Evolutionary conservation across 1,140 invertebrate species (phyloP).

Genomic region (Tetraneura akinire): DNA sequence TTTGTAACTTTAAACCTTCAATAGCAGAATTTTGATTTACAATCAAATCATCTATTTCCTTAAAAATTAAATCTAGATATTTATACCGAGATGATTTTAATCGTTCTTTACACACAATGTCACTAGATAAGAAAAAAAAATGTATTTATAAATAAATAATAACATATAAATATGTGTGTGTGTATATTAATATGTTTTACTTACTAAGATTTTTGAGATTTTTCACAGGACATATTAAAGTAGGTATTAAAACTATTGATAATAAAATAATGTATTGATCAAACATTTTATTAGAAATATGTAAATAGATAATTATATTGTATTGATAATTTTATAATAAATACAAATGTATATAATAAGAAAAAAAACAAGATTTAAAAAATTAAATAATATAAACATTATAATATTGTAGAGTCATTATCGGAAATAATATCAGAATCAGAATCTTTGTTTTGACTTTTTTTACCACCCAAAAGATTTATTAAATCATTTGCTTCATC

Average conservation of each 20-base stretch:
- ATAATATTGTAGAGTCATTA: slow-evolving; percentile 42
- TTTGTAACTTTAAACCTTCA: slow-evolving; percentile 22
- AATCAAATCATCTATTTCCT: slow-evolving; percentile 2
- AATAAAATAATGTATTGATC: slow-evolving; percentile 20
- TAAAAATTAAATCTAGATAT: slow-evolving; percentile 26
- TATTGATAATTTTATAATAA: neutral
- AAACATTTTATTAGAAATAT: neutral
- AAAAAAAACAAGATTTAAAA: neutral
- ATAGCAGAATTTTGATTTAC: slow-evolving; percentile 25
- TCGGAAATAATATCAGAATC: neutral
- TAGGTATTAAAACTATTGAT: neutral
- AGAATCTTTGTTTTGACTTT: neutral
- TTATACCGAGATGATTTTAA: neutral
- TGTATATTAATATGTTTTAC: neutral
- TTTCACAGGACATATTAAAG: neutral
- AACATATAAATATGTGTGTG: too few species aligned
- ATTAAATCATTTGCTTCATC: slow-evolving; percentile 47
- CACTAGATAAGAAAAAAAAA: neutral
- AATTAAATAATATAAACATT: slow-evolving; percentile 16
- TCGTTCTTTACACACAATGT: slow-evolving; percentile 26
- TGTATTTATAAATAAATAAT: neutral
- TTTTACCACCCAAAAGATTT: neutral
- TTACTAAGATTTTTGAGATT: slow-evolving; percentile 20
- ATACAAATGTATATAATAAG: neutral
- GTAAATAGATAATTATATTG: neutral